Percentiles rank a stretch among this genome's conserved stretches.
Conservation (phyloP, 2,113 vertebrate species). For the Neopipo cinnamomea region DNA sequence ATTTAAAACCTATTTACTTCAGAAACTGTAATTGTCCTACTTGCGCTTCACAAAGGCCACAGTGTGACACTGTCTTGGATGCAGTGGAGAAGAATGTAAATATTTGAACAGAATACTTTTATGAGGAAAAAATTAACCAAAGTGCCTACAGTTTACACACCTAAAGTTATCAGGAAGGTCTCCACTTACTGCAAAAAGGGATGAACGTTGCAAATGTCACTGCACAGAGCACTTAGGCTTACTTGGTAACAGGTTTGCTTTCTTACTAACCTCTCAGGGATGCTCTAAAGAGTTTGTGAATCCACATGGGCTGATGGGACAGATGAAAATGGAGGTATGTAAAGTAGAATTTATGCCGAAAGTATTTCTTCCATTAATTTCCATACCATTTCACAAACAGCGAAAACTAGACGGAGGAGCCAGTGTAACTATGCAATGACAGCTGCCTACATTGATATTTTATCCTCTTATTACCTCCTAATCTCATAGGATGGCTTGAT, state of each 20-base stretch:
- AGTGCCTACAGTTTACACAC: not conserved
- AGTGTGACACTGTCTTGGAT: not conserved
- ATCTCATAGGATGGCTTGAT: not conserved
- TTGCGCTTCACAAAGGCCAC: not conserved
- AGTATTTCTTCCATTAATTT: not conserved
- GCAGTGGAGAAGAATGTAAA: not conserved
- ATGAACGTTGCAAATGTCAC: not conserved
- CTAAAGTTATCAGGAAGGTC: not conserved
- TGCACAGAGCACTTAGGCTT: not conserved
- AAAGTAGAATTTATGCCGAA: not conserved
- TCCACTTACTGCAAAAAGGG: not conserved
- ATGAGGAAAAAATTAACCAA: not conserved
- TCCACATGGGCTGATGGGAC: not conserved
- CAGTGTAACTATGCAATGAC: not conserved
- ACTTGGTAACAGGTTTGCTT: not conserved
- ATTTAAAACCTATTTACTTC: not conserved
- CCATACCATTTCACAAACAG: accelerated
- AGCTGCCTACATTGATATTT: not conserved
- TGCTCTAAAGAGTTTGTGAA: not conserved
- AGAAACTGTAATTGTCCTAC: not conserved
- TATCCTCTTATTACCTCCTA: not conserved
- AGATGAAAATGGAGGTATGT: not conserved
- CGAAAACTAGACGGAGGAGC: not conserved
- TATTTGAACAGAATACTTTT: not conserved
- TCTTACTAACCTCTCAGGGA: not conserved